Evolutionary conservation across 1,140 invertebrate genomes (phyloP).

Genomic region (Euura saliciscinereae): DNA sequence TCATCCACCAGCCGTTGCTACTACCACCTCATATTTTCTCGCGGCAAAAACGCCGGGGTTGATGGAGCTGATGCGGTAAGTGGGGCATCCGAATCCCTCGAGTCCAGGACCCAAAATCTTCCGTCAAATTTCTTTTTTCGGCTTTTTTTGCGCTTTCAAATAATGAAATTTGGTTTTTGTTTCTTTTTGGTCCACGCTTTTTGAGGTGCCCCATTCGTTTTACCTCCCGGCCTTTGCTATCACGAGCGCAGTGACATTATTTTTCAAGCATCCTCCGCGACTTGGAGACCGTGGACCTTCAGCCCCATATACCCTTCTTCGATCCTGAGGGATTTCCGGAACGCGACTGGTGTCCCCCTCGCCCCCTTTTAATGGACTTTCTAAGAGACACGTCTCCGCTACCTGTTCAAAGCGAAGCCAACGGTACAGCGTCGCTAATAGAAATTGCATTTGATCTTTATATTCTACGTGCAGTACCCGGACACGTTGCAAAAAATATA

Average conservation of each 20-base stretch:
- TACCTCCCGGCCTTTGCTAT: background rate
- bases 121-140: background rate
- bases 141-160: constrained; percentile 8
- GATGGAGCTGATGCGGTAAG: background rate
- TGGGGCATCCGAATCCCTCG: background rate
- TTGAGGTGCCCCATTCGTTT: background rate
- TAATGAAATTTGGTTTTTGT: constrained; percentile 10
- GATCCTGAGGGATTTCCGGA: constrained; percentile 39
- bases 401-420: constrained; percentile 21
- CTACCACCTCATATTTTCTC: background rate
- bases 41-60: background rate
- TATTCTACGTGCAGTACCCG: background rate
- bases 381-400: constrained; percentile 29
- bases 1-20: background rate
- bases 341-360: constrained; percentile 29
- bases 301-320: constrained; percentile 17
- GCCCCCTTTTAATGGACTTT: constrained; percentile 22
- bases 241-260: background rate
- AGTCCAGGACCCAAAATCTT: background rate
- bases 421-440: constrained; percentile 37
- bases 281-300: background rate
- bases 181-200: background rate
- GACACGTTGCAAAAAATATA: constrained; percentile 17
- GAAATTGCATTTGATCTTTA: constrained; percentile 44
- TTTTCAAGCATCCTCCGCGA: background rate